These are phyloP conservation scores for Nephila pilipes DNA, from an alignment of 1,140 invertebrate species.

Conservation along the genomic window DNA sequence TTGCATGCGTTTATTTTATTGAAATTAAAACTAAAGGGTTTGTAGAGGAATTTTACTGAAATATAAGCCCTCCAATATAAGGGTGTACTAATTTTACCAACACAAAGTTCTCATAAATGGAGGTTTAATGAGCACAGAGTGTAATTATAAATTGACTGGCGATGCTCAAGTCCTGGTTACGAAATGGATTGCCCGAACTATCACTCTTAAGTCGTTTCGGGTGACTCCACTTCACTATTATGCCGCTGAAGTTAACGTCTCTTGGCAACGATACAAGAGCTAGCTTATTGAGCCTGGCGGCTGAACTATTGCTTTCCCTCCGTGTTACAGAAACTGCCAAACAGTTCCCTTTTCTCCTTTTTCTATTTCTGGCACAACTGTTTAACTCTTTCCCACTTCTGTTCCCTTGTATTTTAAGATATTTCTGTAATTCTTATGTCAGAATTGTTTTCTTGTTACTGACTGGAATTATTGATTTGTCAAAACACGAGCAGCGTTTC, in stretches of 20 bases:
- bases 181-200: conserved; percentile 3
- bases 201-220: conserved; percentile 19
- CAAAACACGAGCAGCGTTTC: too few relatives aligned
- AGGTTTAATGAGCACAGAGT: conserved; percentile 38
- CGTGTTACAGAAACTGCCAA: not conserved
- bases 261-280: conserved; percentile 64
- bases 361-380: not conserved
- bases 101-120: conserved; percentile 25
- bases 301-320: not conserved
- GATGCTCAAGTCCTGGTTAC: not conserved
- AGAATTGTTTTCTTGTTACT: too few relatives aligned
- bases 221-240: not conserved
- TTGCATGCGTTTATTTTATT: too few relatives aligned
- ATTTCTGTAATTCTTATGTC: not conserved
- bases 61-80: not conserved
- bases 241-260: conserved; percentile 41
- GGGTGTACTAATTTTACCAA: conserved; percentile 32
- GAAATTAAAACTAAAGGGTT: too few relatives aligned
- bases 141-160: conserved; percentile 43
- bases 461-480: too few relatives aligned
- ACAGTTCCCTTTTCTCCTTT: not conserved
- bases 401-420: not conserved
- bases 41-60: not conserved
- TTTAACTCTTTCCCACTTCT: not conserved
- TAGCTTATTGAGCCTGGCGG: conserved; percentile 28